A percentile compares a stretch with the other conserved stretches of the same genome.
Conservation (phyloP, 2,113 vertebrate genomes). For the Prunella himalayana region DNA sequence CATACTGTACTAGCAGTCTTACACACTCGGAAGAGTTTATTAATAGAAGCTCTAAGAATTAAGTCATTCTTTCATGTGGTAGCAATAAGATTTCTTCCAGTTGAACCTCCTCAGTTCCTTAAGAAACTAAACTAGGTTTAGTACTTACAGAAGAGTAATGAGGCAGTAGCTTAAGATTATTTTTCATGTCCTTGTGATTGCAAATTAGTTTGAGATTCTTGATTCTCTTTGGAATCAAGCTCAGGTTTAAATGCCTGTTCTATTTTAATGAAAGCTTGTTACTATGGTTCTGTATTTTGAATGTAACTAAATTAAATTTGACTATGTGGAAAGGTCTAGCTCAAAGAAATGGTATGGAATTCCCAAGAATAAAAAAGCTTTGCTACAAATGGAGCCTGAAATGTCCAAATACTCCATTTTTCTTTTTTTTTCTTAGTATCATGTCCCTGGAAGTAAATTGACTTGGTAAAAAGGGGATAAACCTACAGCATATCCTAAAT, state of each 20-base stretch:
- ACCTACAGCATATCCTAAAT: neutral
- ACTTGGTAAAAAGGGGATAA: neutral
- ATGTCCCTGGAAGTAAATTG: neutral
- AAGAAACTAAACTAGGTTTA: neutral
- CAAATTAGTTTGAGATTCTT: conserved; percentile 45
- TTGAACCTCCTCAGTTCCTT: conserved; percentile 3
- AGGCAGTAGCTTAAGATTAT: neutral
- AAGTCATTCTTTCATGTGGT: conserved; percentile 14
- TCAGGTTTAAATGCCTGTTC: conserved; percentile 32
- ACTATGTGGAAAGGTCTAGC: conserved; percentile 41
- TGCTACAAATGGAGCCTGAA: conserved; percentile 3
- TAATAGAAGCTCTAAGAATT: conserved; percentile 40
- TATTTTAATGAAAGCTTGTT: conserved; percentile 34
- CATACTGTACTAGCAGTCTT: neutral
- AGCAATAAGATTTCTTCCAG: conserved; percentile 15
- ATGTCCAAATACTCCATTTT: neutral
- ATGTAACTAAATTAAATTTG: conserved; percentile 51
- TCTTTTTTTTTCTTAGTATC: neutral
- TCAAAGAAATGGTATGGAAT: conserved; percentile 24
- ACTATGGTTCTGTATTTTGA: conserved; percentile 16
- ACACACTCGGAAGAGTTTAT: neutral
- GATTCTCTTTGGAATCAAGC: conserved; percentile 45
- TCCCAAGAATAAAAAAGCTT: neutral
- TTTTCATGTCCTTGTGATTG: conserved; percentile 36
- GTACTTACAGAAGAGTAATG: neutral